Evolutionary conservation across 2,113 vertebrate genomes (phyloP).

Genomic region (Neogale vison): DNA sequence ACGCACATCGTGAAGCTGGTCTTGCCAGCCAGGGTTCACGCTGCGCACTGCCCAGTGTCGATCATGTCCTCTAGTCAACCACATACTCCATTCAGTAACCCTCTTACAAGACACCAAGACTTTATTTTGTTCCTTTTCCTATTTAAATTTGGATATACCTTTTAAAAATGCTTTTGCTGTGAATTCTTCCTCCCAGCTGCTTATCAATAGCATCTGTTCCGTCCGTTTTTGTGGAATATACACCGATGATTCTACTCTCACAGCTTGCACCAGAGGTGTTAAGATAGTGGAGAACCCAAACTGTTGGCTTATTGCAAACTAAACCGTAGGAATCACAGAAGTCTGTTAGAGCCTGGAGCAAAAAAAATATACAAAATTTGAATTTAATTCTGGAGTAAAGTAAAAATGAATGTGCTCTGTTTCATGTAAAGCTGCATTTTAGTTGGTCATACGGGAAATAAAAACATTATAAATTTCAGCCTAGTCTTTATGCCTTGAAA

Average conservation of each 20-base stretch:
- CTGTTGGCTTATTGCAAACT: constrained; percentile 84
- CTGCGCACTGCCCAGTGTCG: background rate
- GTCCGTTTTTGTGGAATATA: constrained; percentile 84
- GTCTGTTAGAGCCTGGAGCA: constrained; percentile 83
- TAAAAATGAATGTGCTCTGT: constrained; percentile 3
- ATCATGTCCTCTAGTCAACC: background rate
- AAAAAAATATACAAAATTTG: constrained; percentile 8
- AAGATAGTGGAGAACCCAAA: constrained; percentile 88
- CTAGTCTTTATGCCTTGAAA: constrained; percentile 8
- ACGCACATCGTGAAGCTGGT: background rate
- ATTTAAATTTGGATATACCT: constrained; percentile 78
- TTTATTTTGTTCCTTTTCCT: constrained; percentile 8
- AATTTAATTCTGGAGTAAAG: constrained; percentile 41
- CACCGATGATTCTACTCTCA: constrained; percentile 85
- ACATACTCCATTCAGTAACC: background rate
- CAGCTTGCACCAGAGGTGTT: constrained; percentile 85
- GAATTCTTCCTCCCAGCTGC: constrained; percentile 82
- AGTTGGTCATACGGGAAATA: constrained; percentile 12
- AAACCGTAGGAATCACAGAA: constrained; percentile 85
- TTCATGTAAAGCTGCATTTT: constrained; percentile 11
- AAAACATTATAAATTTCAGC: constrained; percentile 17
- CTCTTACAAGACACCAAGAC: background rate
- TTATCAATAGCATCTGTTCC: constrained; percentile 83
- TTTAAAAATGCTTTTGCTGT: constrained; percentile 85
- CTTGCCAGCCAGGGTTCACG: background rate